Evolutionary conservation across 2,797 vertebrate species (phyloP).

Genomic region (Pipistrellus nathusii): DNA sequence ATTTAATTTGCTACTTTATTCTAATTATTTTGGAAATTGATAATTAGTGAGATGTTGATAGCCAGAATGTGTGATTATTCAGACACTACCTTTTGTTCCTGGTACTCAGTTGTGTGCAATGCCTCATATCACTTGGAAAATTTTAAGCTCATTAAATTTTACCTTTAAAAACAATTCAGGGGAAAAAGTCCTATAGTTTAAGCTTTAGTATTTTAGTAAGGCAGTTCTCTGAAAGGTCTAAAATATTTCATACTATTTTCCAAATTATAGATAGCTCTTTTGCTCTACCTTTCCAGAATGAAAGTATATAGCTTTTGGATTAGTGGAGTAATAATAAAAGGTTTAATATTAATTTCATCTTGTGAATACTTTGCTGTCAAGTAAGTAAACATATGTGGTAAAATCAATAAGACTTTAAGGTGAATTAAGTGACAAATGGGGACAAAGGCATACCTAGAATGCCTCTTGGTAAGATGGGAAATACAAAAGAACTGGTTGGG

Average conservation of each 20-base stretch:
- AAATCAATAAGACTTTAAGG: constrained; percentile 24
- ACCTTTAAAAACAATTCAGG: constrained; percentile 55
- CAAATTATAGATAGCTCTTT: constrained; percentile 32
- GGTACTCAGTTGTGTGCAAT: constrained; percentile 40
- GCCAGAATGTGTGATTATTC: constrained; percentile 16
- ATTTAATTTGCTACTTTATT: constrained; percentile 60
- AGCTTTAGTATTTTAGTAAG: constrained; percentile 20
- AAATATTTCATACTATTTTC: constrained; percentile 42
- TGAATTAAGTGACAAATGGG: constrained; percentile 41
- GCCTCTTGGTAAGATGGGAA: constrained; percentile 51
- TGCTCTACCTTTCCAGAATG: constrained; percentile 51
- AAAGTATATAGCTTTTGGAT: constrained; percentile 52
- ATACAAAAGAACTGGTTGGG: constrained; percentile 9
- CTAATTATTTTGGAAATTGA: constrained; percentile 65
- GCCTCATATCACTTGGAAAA: constrained; percentile 49
- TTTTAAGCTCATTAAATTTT: constrained; percentile 67
- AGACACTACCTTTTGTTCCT: constrained; percentile 47
- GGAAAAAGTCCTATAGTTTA: not conserved
- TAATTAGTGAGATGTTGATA: constrained; percentile 42
- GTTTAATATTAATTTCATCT: constrained; percentile 56
- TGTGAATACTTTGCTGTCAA: constrained; percentile 55
- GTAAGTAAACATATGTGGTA: constrained; percentile 56
- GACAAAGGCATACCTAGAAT: constrained; percentile 13
- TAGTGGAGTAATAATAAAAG: constrained; percentile 46
- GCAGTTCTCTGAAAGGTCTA: constrained; percentile 45